A percentile compares a stretch with the other conserved stretches of the same genome.
phyloP scores from a whole-genome alignment of 2,113 vertebrate species.

The Oxyruncus cristatus region DNA sequence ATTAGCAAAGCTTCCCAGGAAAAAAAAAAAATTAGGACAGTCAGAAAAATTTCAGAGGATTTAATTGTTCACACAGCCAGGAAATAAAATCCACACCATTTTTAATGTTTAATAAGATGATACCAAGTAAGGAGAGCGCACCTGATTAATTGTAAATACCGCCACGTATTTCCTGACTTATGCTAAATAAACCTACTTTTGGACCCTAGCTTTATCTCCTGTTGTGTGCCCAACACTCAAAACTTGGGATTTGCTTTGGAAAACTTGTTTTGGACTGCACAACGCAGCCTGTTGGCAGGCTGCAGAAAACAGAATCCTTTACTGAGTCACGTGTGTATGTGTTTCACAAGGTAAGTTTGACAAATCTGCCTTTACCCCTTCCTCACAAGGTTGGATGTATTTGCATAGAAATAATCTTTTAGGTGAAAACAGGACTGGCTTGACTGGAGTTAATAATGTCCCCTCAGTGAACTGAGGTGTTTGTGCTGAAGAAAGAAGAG shows the following conservation, averaged over 20 bases:
- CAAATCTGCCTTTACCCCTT: not conserved
- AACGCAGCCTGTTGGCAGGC: not conserved
- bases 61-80: not conserved
- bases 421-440: not conserved
- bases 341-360: not conserved
- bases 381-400: not conserved
- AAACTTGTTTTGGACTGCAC: not conserved
- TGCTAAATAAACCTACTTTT: not conserved
- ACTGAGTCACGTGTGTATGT: not conserved
- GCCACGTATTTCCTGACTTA: not conserved
- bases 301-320: not conserved
- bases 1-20: conserved; percentile 18
- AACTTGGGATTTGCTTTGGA: not conserved
- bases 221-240: not conserved
- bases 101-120: not conserved
- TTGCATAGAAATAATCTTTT: not conserved
- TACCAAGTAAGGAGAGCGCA: not conserved
- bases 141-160: not conserved
- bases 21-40: conserved; percentile 44
- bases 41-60: conserved; percentile 14
- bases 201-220: not conserved
- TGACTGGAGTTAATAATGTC: not conserved
- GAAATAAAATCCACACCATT: not conserved
- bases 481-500: not conserved
- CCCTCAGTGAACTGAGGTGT: not conserved